Conservation (phyloP, 2,113 vertebrate species). For the Leptosomus discolor region DNA sequence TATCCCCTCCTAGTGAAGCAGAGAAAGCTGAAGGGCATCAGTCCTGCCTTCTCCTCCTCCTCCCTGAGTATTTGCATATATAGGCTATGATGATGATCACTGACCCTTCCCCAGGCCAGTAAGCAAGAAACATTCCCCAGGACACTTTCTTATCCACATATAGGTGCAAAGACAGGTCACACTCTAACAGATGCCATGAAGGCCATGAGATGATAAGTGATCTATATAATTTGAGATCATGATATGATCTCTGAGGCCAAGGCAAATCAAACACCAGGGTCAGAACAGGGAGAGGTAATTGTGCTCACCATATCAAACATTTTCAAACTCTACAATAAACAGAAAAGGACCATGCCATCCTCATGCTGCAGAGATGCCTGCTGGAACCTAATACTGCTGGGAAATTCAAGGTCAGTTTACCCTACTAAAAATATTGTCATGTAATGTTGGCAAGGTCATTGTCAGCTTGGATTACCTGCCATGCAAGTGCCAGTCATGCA, state of each 20-base stretch:
- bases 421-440: neutral
- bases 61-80: neutral
- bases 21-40: neutral
- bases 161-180: neutral
- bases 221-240: neutral
- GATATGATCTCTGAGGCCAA: neutral
- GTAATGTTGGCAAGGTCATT: conserved; percentile 32
- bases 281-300: fast-evolving
- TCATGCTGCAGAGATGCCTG: neutral
- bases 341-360: neutral
- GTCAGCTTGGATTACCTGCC: conserved; percentile 53
- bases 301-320: neutral
- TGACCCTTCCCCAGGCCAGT: neutral
- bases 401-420: conserved; percentile 12
- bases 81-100: neutral
- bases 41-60: neutral
- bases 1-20: neutral
- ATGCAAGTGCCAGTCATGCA: conserved; percentile 20
- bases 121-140: neutral
- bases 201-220: neutral
- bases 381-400: neutral
- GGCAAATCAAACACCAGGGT: neutral
- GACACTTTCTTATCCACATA: neutral
- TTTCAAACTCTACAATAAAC: neutral
- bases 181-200: neutral